phyloP scores from a whole-genome alignment of 2,113 vertebrate species.

The Candoia aspera region DNA sequence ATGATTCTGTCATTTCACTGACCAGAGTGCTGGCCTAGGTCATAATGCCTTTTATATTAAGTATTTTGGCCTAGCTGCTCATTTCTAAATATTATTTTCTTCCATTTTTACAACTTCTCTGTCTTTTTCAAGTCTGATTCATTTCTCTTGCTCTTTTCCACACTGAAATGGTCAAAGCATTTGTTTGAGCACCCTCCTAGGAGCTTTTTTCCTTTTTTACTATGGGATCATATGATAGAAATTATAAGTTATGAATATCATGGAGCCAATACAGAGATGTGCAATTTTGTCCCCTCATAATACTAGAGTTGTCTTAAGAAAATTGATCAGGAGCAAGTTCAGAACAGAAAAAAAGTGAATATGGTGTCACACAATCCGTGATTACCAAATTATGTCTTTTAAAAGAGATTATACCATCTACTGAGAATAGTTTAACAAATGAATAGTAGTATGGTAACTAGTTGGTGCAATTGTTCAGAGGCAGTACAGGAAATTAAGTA shows the following conservation, averaged over 20 bases:
- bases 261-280: background rate
- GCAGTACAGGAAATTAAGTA: background rate
- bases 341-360: background rate
- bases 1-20: background rate
- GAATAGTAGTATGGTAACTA: background rate
- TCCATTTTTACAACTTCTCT: constrained; percentile 25
- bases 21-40: background rate
- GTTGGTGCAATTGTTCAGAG: background rate
- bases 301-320: background rate
- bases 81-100: background rate
- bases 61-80: background rate
- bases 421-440: background rate
- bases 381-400: background rate
- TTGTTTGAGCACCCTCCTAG: background rate
- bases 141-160: background rate
- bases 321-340: background rate
- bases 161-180: background rate
- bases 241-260: background rate
- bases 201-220: background rate
- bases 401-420: background rate
- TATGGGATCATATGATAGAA: background rate
- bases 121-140: background rate
- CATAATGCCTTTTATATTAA: background rate
- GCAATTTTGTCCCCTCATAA: background rate
- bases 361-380: background rate